Evolutionary conservation across 1,140 invertebrate genomes (phyloP).

Genomic region (Musca vetustissima): DNA sequence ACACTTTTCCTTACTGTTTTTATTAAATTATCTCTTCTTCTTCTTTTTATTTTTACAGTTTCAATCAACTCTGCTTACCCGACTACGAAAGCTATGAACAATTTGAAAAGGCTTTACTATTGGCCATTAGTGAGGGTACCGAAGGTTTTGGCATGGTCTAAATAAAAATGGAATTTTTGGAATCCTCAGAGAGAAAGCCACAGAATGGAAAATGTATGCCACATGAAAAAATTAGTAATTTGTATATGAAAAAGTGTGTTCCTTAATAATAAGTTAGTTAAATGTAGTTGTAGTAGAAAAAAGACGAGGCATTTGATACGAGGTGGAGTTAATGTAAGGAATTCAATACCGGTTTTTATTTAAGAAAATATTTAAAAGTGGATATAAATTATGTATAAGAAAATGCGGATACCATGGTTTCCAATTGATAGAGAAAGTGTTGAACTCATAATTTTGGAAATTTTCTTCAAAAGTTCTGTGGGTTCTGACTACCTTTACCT

Average conservation of each 20-base stretch:
- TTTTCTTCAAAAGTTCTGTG: too few species aligned
- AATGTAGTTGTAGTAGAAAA: background rate
- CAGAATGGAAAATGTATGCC: background rate
- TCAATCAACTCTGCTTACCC: constrained; percentile 94
- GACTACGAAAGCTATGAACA: constrained; percentile 93
- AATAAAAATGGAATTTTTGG: background rate
- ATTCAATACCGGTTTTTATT: too few species aligned
- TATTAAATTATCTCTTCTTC: background rate
- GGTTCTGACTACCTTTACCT: too few species aligned
- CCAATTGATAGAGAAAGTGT: too few species aligned
- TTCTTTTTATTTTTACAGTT: constrained; percentile 63
- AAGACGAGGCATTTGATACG: too few species aligned
- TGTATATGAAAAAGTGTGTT: constrained; percentile 1
- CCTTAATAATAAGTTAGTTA: constrained; percentile 9
- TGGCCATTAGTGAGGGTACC: constrained; percentile 92
- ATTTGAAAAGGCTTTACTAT: constrained; percentile 84
- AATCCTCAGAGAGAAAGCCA: background rate
- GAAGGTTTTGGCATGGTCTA: constrained; percentile 94
- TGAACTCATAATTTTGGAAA: too few species aligned
- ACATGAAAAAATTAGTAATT: constrained; percentile 18
- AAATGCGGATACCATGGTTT: too few species aligned
- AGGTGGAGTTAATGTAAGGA: background rate
- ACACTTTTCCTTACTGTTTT: too few species aligned
- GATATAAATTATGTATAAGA: too few species aligned
- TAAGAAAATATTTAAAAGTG: too few species aligned